These are phyloP conservation scores for Augochlora pura DNA, from an alignment of 1,140 invertebrate species.

Conservation along the genomic window DNA sequence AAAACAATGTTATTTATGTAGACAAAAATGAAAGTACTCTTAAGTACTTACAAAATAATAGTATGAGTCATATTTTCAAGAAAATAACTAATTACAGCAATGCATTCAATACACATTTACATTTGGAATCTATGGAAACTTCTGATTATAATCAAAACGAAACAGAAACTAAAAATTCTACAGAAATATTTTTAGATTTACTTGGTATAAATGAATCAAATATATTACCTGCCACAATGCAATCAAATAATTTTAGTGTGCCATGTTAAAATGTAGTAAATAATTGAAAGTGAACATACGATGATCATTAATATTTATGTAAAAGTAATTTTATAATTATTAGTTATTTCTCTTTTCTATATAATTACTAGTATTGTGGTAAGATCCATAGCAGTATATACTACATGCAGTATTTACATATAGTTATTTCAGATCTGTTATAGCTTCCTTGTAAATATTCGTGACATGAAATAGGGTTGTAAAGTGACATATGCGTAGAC, in stretches of 20 bases:
- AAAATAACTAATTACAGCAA: slow-evolving; percentile 49
- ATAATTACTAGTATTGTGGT: slow-evolving; percentile 2
- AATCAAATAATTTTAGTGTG: slow-evolving; percentile 33
- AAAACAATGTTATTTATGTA: not conserved
- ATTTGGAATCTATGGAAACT: slow-evolving; percentile 25
- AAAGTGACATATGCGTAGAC: not conserved
- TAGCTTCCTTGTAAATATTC: not conserved
- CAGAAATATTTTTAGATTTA: slow-evolving; percentile 65
- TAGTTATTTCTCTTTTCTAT: slow-evolving; percentile 12
- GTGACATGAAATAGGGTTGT: not conserved
- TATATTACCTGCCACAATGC: slow-evolving; percentile 38
- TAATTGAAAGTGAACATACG: slow-evolving; percentile 20
- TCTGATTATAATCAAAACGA: slow-evolving; percentile 14
- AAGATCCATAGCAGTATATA: slow-evolving; percentile 16
- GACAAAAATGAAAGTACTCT: slow-evolving; percentile 9
- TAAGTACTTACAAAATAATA: slow-evolving; percentile 1
- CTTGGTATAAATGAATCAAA: slow-evolving; percentile 56
- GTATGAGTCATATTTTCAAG: slow-evolving; percentile 30
- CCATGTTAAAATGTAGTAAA: slow-evolving; percentile 43
- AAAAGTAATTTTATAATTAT: slow-evolving; percentile 3
- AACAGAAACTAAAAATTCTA: slow-evolving; percentile 39
- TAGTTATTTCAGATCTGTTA: slow-evolving; percentile 19
- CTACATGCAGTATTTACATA: slow-evolving; percentile 10
- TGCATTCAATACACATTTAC: not conserved
- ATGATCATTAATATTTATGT: not conserved